These are phyloP conservation scores for Apus apus DNA, from an alignment of 2,113 vertebrate genomes.

Conservation along the genomic window DNA sequence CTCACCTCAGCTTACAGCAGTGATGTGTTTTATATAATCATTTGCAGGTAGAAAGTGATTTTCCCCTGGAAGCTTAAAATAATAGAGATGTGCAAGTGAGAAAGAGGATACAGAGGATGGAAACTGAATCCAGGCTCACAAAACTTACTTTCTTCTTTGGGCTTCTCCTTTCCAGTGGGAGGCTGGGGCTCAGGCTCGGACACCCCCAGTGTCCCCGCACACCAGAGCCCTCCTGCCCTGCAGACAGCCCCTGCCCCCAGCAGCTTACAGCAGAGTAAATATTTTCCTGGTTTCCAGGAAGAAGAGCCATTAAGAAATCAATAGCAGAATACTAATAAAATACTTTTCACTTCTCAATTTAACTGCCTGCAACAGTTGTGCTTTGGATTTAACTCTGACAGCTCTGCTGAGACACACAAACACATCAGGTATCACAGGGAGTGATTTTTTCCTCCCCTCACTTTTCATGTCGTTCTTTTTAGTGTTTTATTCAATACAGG, in stretches of 20 bases:
- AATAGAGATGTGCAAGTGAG: neutral
- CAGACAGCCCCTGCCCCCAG: neutral
- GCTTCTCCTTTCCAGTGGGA: neutral
- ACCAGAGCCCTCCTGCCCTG: neutral
- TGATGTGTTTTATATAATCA: neutral
- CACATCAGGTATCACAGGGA: neutral
- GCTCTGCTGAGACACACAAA: neutral
- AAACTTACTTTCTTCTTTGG: neutral
- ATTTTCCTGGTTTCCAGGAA: slow-evolving; percentile 56
- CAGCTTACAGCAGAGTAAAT: neutral
- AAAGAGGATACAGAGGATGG: rapidly evolving
- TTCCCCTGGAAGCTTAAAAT: neutral
- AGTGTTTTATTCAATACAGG: neutral
- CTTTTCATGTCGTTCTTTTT: neutral
- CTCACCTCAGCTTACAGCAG: neutral
- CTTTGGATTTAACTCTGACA: neutral
- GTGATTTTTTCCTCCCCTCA: neutral
- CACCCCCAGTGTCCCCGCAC: rapidly evolving
- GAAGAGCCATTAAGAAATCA: slow-evolving; percentile 63
- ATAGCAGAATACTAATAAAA: slow-evolving; percentile 57
- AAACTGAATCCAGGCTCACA: neutral
- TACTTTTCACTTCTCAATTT: neutral
- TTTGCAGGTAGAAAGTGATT: neutral
- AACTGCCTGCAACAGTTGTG: neutral
- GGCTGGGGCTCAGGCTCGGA: neutral